phyloP scores from a whole-genome alignment of 2,113 vertebrate genomes.

The Sigmodon hispidus region DNA sequence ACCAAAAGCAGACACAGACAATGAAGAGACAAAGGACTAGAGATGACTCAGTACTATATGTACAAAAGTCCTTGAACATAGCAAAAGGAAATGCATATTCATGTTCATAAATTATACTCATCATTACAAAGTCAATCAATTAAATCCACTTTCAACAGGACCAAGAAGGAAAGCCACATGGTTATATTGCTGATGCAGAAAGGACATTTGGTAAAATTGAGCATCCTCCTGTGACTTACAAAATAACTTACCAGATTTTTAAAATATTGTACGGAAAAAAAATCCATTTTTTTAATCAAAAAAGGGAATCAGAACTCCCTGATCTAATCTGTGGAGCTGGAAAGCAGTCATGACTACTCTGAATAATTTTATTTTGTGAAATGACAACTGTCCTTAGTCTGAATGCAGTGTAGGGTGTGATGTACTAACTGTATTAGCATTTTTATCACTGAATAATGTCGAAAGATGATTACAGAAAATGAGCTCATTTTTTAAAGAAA shows the following conservation, averaged over 20 bases:
- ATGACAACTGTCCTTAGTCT: neutral
- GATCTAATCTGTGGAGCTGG: slow-evolving; percentile 67
- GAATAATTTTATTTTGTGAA: slow-evolving; percentile 57
- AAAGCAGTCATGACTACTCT: slow-evolving; percentile 59
- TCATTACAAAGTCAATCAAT: neutral
- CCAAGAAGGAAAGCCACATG: neutral
- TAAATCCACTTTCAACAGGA: neutral
- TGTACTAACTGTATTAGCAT: neutral
- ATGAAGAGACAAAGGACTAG: neutral
- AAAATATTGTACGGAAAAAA: neutral
- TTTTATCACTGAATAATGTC: neutral
- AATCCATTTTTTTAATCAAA: neutral
- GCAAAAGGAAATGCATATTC: neutral
- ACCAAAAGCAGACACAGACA: neutral
- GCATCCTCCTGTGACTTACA: neutral
- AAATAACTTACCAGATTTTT: neutral
- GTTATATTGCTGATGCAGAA: neutral
- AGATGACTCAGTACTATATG: neutral
- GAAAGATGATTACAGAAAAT: neutral
- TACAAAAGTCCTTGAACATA: neutral
- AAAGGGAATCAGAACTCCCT: slow-evolving; percentile 58
- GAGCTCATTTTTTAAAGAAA: neutral
- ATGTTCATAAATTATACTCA: neutral
- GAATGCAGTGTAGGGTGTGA: neutral
- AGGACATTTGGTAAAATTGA: neutral